Evolutionary conservation across 2,113 vertebrate genomes (phyloP), one percentile per base, ranked within the genome.

Genomic region (Bothrops jararaca): DNA sequence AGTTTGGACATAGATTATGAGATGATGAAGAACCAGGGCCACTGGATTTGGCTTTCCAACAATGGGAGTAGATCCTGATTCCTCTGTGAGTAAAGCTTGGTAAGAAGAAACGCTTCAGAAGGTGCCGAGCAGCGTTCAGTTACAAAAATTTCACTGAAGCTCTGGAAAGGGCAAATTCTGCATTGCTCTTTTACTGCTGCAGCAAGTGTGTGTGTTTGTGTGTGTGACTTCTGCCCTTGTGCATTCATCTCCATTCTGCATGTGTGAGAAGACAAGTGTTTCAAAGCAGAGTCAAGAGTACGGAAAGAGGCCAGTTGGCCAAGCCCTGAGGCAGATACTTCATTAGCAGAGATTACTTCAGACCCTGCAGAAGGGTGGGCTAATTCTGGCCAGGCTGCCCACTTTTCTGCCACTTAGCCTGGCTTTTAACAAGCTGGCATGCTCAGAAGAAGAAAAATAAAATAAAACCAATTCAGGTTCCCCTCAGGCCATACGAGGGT

Each of bases 281-380:
- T 57, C 69, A 48, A 58, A 60, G 45, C 45, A n/a, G 34, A 90
- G 90, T 93, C 80, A 93, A 93, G 85, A 86, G 45, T 58, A 85
- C 18, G 54, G 48, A 90, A 93, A 86, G 89, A 80, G 45, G 80
- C 92, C 80, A 86, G 45, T 90, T 90, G 92, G 23, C 39, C 56
- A 64, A 64, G 80, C 92, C 92, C 92, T 86, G 15, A 7, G 0
- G 7, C 8, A 0, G 0, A 57, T 6, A 34, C 52, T 80, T 89
- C 88, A 91, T 86, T 89, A 69, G 74, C 18, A 64, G 88, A 93
- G 74, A 93, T 93, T 89, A 91, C 15, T 58, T 91, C 54, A 91
- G 86, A 90, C 64, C 48, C 89, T 54, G 22, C 56, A 34, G 86
- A 34, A 86, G 39, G 85, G 87, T 85, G 26, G 93, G 34, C 58